Percentiles rank a stretch among this genome's conserved stretches.
Conservation (phyloP, 2,888 invertebrate genomes). For the Conus canariensis region DNA sequence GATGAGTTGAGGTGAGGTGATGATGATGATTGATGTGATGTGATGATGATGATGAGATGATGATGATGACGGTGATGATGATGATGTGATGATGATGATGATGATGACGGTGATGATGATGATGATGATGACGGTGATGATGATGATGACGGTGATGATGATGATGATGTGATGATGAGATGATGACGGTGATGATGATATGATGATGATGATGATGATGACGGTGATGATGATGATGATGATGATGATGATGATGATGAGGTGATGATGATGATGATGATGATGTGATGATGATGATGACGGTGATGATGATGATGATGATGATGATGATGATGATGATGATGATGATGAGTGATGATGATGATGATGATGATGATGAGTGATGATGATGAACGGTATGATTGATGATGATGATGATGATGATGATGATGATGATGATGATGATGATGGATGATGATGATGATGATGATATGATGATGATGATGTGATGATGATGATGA, state of each 20-base stretch:
- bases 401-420: too few relatives aligned
- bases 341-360: not conserved
- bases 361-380: not conserved
- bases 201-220: not conserved
- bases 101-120: not conserved
- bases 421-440: not conserved
- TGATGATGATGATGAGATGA: not conserved
- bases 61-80: too few relatives aligned
- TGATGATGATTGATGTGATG: not conserved
- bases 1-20: conserved; percentile 17
- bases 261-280: too few relatives aligned
- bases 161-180: not conserved
- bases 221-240: not conserved
- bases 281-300: too few relatives aligned
- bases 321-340: conserved; percentile 9
- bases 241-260: not conserved
- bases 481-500: not conserved
- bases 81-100: not conserved
- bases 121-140: not conserved
- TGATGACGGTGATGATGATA: not conserved
- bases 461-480: conserved; percentile 8
- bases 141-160: not conserved
- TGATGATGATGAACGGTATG: not conserved
- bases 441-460: not conserved
- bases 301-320: not conserved